phyloP scores from a whole-genome alignment of 2,888 invertebrate genomes.

The Agrotis exclamationis region DNA sequence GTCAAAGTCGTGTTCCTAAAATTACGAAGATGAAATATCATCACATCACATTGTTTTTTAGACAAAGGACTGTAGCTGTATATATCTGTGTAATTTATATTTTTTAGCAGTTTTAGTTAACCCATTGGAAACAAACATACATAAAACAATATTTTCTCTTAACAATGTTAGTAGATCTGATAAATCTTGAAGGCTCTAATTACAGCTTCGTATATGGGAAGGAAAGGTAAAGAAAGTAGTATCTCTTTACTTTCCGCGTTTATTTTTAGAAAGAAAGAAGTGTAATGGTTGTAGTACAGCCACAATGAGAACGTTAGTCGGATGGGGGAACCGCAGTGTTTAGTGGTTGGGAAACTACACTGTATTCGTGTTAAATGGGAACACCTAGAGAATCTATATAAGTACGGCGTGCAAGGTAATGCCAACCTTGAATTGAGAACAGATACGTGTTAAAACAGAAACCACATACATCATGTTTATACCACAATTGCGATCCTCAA shows the following conservation, averaged over 20 bases:
- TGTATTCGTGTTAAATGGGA: neutral
- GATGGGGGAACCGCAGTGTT: conserved; percentile 29
- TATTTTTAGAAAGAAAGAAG: conserved; percentile 43
- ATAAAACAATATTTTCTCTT: too few species aligned
- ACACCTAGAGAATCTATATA: neutral
- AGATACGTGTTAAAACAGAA: neutral
- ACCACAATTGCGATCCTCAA: neutral
- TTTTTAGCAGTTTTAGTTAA: too few species aligned
- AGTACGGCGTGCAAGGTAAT: too few species aligned
- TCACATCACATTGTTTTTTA: too few species aligned
- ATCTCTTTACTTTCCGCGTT: conserved; percentile 27
- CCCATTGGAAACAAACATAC: too few species aligned
- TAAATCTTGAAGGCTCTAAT: conserved; percentile 18
- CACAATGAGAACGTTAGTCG: conserved; percentile 24
- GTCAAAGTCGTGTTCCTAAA: too few species aligned
- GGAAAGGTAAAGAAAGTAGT: conserved; percentile 45
- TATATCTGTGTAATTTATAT: too few species aligned
- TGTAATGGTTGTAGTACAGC: neutral
- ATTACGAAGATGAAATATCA: too few species aligned
- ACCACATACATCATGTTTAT: too few species aligned
- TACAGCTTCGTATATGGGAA: conserved; percentile 5
- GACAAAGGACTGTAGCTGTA: too few species aligned
- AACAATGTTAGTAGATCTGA: neutral
- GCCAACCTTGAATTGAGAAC: too few species aligned
- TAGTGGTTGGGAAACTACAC: conserved; percentile 22